Base-by-base conservation (phyloP, 2,113 vertebrate genomes). In the Percopsis transmontana region DNA sequence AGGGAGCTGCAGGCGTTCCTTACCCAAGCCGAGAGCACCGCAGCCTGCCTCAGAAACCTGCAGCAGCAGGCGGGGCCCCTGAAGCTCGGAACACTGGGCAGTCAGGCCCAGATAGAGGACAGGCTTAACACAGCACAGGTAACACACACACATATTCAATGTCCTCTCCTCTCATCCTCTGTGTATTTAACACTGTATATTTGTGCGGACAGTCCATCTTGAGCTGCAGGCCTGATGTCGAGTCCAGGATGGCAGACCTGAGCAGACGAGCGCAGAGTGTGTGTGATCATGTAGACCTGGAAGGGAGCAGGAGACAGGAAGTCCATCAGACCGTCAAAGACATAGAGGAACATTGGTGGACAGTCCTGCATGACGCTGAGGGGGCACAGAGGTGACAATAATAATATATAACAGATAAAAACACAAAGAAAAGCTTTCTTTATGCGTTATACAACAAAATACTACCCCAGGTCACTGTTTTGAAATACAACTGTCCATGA, bases 1-100 rank as follows among this genome's bases (percentile, higher is more conserved):
- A 85, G 68, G 65, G 88, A 91, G 71, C 70, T 87, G 51, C 71
- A 85, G 33, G 53, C 23, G 38, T 88, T 92, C 60, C 12, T n/a
- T 0, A 9, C 38, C 52, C 85, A 88, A 9, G 75, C 73, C 0
- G 53, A 42, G 1, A 77, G 39, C 68, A 74, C 76, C 1, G 21
- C 18, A 2, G 18, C 58, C 76, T 92, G 90, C 91, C 11, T 90
- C 0, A 16, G 63, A 47, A 66, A 66, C 3, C 77, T 88, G 55
- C 86, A 82, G 59, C 66, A 74, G 5, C 67, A 76, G 54, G 76
- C 87, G 1, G 16, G 75, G 5, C 56, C 68, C 45, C 67, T 72
- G 50, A 82, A 74, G 5, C 62, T 24, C 2, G 60, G 78, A 0
- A 75, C 72, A 18, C 62, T 54, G 52, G 90, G 91, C 7, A 87